Evolutionary conservation across 2,113 vertebrate species (phyloP).

Genomic region (Coturnix japonica): DNA sequence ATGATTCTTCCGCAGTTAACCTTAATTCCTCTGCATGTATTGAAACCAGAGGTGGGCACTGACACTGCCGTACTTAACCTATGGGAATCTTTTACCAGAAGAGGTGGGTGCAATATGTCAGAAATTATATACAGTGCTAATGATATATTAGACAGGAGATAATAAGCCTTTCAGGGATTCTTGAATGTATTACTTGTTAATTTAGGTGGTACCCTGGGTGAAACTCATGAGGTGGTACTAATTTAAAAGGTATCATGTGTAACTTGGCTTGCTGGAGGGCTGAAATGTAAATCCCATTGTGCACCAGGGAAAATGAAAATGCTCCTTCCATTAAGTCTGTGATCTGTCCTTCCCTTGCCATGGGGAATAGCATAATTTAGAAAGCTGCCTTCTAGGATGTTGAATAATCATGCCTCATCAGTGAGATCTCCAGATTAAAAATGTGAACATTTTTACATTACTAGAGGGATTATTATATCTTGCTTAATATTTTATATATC

Average conservation of each 20-base stretch:
- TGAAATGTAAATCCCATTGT: conserved; percentile 53
- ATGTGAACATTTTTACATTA: conserved; percentile 68
- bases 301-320: conserved; percentile 29
- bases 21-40: background rate
- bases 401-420: conserved; percentile 65
- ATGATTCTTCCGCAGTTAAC: background rate
- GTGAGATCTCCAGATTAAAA: conserved; percentile 72
- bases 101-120: background rate
- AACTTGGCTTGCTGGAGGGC: conserved; percentile 14
- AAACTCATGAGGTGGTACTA: conserved; percentile 55
- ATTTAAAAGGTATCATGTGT: conserved; percentile 62
- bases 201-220: conserved; percentile 53
- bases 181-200: conserved; percentile 73
- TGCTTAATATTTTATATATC: conserved; percentile 75
- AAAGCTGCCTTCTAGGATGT: conserved; percentile 58
- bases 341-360: conserved; percentile 53
- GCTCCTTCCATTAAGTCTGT: conserved; percentile 57
- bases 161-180: conserved; percentile 52
- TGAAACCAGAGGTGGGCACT: background rate
- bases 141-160: conserved; percentile 53
- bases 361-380: conserved; percentile 60
- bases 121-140: conserved; percentile 44
- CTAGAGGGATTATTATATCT: conserved; percentile 72
- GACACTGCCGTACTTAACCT: background rate
- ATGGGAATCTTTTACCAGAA: conserved; percentile 1